Evolutionary conservation across 2,888 invertebrate genomes (phyloP), one percentile per base, ranked within the genome.

Genomic region (Drosophila picticornis): DNA sequence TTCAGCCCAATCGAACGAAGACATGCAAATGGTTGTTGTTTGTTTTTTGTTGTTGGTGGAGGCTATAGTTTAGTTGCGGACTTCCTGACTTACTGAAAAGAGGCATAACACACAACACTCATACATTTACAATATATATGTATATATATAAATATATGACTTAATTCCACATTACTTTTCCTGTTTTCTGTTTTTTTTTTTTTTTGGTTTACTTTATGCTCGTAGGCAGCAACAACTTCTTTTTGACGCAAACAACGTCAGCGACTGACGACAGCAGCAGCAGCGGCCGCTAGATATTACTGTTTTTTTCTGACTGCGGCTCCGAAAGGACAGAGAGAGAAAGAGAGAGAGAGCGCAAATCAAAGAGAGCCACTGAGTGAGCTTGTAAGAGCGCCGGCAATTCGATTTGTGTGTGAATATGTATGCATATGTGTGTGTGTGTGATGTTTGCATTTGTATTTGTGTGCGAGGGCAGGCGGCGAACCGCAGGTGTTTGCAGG

Each of bases 1-100:
- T 87, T 88, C 82, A 76, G 81, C 81, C 83, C 83, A 85, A 82
- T 72, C 80, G 79, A 85, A 84, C 77, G 91, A 89, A 87, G 84
- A 85, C 91, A 92, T 91, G 84, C 91, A 92, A 91, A 83, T 83
- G 78, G 63, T 75, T 76, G 57, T 69, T 71, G 74, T 61, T 61
- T 77, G 66, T 57, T 67, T 32, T 4, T 57, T 48, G 32, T 61
- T 62, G 36, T 51, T 40, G 31, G 43, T 43, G 13, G 11, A 32
- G 43, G 22, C 57, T 61, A 64, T 10, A 60, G 19, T 13, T 63
- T 62, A 36, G 6, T 27, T 48, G 50, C 22, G 19, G 51, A 43
- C 68, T 36, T 59, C 46, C 32, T 25, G 57, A 13, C 34, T 36
- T 58, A 51, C 80, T 78, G 72, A 31, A 80, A 79, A 67, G 40